phyloP scores from a whole-genome alignment of 2,888 invertebrate species.

The Perdita meconis region DNA sequence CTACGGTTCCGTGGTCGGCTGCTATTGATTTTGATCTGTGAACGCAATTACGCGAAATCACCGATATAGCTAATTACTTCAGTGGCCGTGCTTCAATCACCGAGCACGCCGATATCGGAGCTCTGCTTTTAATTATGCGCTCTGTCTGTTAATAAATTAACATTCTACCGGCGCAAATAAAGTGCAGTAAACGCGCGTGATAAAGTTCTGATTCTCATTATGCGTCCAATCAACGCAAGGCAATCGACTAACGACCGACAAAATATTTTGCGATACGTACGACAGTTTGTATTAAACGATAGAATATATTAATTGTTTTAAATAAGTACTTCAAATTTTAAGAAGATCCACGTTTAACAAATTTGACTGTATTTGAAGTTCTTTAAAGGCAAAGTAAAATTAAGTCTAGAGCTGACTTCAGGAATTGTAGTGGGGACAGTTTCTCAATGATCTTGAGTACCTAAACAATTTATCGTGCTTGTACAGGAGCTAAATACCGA shows the following conservation, averaged over 20 bases:
- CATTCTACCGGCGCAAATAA: constrained; percentile 35
- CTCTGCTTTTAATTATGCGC: constrained; percentile 65
- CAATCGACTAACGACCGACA: neutral
- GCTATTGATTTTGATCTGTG: constrained; percentile 57
- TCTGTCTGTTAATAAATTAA: constrained; percentile 65
- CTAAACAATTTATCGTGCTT: too few relatives aligned
- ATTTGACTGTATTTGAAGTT: too few relatives aligned
- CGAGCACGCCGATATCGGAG: constrained; percentile 56
- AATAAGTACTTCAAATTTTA: too few relatives aligned
- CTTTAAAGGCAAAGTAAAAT: too few relatives aligned
- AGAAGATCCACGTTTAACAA: too few relatives aligned
- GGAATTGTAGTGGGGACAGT: too few relatives aligned
- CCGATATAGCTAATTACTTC: constrained; percentile 70
- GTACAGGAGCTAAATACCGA: too few relatives aligned
- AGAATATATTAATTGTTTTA: neutral
- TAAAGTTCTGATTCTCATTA: constrained; percentile 22
- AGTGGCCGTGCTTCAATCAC: constrained; percentile 69
- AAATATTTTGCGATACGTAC: neutral
- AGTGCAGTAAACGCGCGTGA: constrained; percentile 19
- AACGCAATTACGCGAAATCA: constrained; percentile 69
- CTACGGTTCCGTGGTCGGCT: constrained; percentile 5
- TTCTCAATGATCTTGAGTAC: too few relatives aligned
- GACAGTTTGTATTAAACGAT: neutral
- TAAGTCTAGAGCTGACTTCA: too few relatives aligned
- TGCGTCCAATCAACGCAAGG: neutral